These are phyloP conservation scores for Hypomesus transpacificus DNA, from an alignment of 2,113 vertebrate species.

Conservation along the genomic window DNA sequence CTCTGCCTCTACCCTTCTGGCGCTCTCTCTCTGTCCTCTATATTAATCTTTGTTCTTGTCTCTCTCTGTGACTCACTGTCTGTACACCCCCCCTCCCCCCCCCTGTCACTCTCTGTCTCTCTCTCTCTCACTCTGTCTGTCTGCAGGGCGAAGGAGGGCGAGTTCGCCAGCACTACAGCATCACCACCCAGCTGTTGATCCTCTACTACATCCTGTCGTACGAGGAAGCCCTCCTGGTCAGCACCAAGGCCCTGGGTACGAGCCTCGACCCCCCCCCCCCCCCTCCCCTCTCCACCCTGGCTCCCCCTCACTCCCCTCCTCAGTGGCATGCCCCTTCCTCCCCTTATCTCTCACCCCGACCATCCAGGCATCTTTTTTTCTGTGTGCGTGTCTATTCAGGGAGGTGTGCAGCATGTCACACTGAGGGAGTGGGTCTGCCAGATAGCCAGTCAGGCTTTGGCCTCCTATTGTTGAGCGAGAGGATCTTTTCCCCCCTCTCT, in stretches of 20 bases:
- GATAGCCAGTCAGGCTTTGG: constrained; percentile 45
- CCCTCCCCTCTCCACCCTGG: constrained; percentile 18
- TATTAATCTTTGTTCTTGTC: neutral
- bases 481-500: too few relatives aligned
- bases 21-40: constrained; percentile 8
- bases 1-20: neutral
- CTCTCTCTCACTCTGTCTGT: constrained; percentile 14
- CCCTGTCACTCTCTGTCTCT: too few relatives aligned
- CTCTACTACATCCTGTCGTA: constrained; percentile 96
- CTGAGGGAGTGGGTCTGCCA: constrained; percentile 30
- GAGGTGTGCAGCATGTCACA: constrained; percentile 25
- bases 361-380: neutral
- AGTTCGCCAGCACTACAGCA: constrained; percentile 76
- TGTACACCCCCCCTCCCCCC: constrained; percentile 2
- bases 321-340: neutral
- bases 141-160: constrained; percentile 76
- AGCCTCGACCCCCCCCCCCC: constrained; percentile 8
- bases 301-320: constrained; percentile 7
- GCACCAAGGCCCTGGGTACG: constrained; percentile 89
- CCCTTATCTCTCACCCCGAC: too few relatives aligned
- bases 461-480: constrained; percentile 41
- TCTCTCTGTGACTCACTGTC: neutral
- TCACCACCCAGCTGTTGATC: constrained; percentile 92
- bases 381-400: constrained; percentile 5
- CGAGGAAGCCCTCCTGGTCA: constrained; percentile 92